phyloP scores from a whole-genome alignment of 2,113 vertebrate genomes.

The Sebastes fasciatus region DNA sequence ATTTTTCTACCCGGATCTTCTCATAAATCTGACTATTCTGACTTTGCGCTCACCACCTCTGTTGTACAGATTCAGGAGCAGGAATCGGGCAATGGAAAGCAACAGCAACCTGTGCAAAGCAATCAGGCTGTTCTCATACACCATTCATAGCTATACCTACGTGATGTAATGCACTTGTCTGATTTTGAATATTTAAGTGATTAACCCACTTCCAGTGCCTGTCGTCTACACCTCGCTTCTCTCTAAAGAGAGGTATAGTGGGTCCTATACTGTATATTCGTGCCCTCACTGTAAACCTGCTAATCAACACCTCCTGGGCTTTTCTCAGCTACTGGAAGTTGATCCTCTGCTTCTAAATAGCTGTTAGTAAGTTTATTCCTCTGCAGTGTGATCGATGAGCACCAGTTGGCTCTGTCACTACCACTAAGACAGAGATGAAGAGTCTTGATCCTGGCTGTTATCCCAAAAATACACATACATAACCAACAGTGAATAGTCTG shows the following conservation, averaged over 20 bases:
- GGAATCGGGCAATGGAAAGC: background rate
- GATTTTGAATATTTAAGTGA: background rate
- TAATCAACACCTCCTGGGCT: slow-evolving; percentile 26
- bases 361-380: slow-evolving; percentile 50
- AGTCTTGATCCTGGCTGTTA: slow-evolving; percentile 47
- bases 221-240: background rate
- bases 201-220: background rate
- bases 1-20: background rate
- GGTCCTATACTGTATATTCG: background rate
- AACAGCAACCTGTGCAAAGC: background rate
- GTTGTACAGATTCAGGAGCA: background rate
- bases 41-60: background rate
- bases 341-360: slow-evolving; percentile 34
- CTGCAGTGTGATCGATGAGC: slow-evolving; percentile 51
- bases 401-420: slow-evolving; percentile 60
- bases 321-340: slow-evolving; percentile 23
- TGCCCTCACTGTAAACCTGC: background rate
- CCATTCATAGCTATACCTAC: too few species aligned
- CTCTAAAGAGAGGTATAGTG: background rate
- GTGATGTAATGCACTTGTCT: too few species aligned
- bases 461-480: slow-evolving; percentile 57
- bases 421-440: slow-evolving; percentile 57
- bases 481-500: slow-evolving; percentile 38
- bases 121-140: too few species aligned
- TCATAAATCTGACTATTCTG: background rate